phyloP scores from a whole-genome alignment of 2,888 invertebrate genomes.

The Lottia gigantea region DNA sequence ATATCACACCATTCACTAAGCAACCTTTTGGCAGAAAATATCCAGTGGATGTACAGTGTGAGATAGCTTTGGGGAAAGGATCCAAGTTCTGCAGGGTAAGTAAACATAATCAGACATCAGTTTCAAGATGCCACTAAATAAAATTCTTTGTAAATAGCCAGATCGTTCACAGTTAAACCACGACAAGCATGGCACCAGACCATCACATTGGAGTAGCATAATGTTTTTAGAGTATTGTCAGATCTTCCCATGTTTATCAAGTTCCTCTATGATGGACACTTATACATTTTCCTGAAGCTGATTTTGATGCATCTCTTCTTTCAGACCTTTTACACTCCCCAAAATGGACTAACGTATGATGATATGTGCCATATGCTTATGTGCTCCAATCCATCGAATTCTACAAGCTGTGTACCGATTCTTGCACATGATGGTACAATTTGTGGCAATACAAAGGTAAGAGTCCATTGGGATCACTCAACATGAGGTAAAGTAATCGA shows the following conservation, averaged over 20 bases:
- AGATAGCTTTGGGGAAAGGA: conserved; percentile 14
- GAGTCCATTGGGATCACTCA: not conserved
- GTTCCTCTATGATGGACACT: too few species aligned
- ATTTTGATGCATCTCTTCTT: too few species aligned
- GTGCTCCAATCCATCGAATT: conserved; percentile 11
- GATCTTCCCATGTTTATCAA: too few species aligned
- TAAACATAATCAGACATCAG: too few species aligned
- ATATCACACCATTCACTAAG: conserved; percentile 9
- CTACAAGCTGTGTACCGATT: conserved; percentile 1
- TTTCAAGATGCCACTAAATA: too few species aligned
- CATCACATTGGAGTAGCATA: too few species aligned
- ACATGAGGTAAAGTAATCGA: too few species aligned
- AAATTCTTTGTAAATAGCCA: too few species aligned
- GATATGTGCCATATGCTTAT: conserved; percentile 14
- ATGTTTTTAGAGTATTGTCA: too few species aligned
- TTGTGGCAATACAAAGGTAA: conserved; percentile 17
- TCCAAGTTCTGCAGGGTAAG: conserved; percentile 20
- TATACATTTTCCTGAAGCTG: too few species aligned
- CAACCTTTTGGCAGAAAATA: conserved; percentile 18
- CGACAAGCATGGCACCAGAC: too few species aligned
- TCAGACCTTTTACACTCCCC: not conserved
- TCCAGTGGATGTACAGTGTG: conserved; percentile 19
- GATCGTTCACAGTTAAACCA: too few species aligned
- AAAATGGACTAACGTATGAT: not conserved
- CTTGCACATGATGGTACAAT: conserved; percentile 18